A percentile compares a stretch with the other conserved stretches of the same genome.
Conservation (phyloP, 64 coral and sea anemone genomes). For the Montipora foliosa region DNA sequence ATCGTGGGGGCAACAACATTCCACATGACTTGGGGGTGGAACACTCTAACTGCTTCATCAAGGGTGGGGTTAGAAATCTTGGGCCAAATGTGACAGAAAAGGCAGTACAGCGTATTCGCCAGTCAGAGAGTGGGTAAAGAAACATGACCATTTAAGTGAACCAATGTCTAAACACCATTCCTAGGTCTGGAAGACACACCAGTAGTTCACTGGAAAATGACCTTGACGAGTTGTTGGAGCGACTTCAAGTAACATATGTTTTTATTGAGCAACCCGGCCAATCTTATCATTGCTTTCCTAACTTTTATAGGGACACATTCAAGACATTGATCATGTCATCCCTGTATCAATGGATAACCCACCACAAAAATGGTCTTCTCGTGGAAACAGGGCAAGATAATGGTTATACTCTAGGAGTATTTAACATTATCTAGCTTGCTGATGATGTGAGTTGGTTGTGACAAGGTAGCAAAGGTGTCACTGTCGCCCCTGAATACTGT, state of each 20-base stretch:
- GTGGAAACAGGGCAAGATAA: not conserved
- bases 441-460: no score
- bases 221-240: not conserved
- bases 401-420: no score
- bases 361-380: not conserved
- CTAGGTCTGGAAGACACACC: not conserved
- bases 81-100: slow-evolving; percentile 49
- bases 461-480: no score
- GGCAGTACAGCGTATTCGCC: slow-evolving; percentile 3
- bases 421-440: no score
- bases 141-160: not conserved
- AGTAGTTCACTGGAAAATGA: not conserved
- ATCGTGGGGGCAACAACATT: slow-evolving; percentile 29
- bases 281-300: not conserved
- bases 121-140: not conserved
- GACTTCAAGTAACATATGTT: not conserved
- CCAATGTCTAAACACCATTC: not conserved
- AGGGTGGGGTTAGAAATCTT: not conserved
- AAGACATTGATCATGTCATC: not conserved
- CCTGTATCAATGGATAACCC: slow-evolving; percentile 31
- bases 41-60: slow-evolving; percentile 2
- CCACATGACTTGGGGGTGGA: slow-evolving; percentile 26
- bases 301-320: not conserved
- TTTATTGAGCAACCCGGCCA: not conserved
- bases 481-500: no score